phyloP scores from a whole-genome alignment of 2,113 vertebrate species.

The Peromyscus polionotus region DNA sequence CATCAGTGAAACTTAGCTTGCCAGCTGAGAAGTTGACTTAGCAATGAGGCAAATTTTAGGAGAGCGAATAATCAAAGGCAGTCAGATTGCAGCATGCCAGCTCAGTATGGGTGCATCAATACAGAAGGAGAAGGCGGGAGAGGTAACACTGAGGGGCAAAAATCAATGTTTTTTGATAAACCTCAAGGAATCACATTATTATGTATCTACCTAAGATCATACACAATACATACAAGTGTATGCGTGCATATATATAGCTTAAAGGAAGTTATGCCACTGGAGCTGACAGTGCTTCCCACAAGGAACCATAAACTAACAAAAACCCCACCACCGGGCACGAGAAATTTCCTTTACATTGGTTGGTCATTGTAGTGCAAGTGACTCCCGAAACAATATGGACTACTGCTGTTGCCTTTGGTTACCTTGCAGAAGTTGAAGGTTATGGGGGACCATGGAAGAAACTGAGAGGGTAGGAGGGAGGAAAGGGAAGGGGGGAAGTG shows the following conservation, averaged over 20 bases:
- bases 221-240: background rate
- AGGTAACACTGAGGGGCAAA: background rate
- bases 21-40: constrained; percentile 3
- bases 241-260: background rate
- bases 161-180: background rate
- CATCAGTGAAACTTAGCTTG: background rate
- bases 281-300: background rate
- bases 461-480: background rate
- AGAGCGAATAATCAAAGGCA: background rate
- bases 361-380: background rate
- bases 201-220: background rate
- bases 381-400: background rate
- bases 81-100: background rate
- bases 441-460: background rate
- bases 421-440: background rate
- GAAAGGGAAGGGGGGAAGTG: background rate
- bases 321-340: background rate
- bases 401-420: background rate
- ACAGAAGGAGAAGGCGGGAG: background rate
- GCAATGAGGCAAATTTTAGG: background rate
- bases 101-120: background rate
- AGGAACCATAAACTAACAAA: background rate
- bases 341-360: background rate
- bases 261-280: background rate
- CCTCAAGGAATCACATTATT: background rate